Evolutionary conservation across 2,113 vertebrate species (phyloP).

Genomic region (Prionailurus viverrinus): DNA sequence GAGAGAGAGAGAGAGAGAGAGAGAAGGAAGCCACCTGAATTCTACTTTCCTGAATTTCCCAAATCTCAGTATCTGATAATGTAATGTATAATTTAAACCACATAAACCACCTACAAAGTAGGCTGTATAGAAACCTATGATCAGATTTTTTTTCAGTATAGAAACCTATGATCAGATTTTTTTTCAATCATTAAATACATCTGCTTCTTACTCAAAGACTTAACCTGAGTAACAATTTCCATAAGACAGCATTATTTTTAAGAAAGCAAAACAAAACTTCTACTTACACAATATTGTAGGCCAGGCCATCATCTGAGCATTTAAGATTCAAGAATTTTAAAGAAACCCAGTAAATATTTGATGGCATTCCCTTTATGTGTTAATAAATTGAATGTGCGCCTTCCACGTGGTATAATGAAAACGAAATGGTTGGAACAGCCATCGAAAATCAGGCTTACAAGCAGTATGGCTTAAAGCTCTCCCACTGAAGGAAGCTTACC

Average conservation of each 20-base stretch:
- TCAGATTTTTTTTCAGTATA: background rate
- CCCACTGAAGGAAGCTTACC: conserved; percentile 56
- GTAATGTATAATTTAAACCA: background rate
- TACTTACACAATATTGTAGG: background rate
- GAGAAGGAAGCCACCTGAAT: background rate
- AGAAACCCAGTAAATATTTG: background rate
- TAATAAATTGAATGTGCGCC: background rate
- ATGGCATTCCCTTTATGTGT: background rate
- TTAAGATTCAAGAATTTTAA: background rate
- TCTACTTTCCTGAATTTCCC: conserved; percentile 6
- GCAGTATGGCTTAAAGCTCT: conserved; percentile 24
- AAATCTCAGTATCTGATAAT: background rate
- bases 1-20: too few species aligned
- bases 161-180: background rate
- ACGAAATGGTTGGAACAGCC: background rate
- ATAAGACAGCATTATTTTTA: background rate
- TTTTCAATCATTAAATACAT: conserved; percentile 9
- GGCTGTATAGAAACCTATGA: background rate
- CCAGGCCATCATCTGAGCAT: background rate
- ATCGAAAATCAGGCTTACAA: conserved; percentile 24
- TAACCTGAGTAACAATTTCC: background rate
- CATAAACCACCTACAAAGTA: background rate
- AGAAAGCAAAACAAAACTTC: background rate
- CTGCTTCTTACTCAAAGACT: background rate
- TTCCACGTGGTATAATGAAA: background rate